Percentiles rank a stretch among this genome's conserved stretches.
Evolutionary conservation across 2,797 vertebrate genomes (phyloP).

Genomic region (Botia almorhae): DNA sequence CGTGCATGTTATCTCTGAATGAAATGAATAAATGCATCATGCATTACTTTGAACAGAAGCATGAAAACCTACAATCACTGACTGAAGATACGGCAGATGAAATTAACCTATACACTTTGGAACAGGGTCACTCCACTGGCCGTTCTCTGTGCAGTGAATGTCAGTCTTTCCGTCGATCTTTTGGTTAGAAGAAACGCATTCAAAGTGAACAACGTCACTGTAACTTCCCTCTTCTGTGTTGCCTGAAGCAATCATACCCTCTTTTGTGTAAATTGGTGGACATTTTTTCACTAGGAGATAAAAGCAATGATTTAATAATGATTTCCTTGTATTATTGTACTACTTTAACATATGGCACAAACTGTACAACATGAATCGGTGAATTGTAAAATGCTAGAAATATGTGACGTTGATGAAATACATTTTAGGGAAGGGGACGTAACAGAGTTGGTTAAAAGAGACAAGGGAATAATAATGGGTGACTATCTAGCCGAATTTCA

Average conservation of each 20-base stretch:
- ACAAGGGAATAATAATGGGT: too few species aligned
- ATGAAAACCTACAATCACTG: conserved; percentile 17
- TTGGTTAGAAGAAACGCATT: conserved; percentile 50
- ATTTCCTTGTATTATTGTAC: background rate
- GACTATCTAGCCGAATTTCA: too few species aligned
- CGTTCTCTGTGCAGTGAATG: conserved; percentile 69
- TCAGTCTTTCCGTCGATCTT: conserved; percentile 28
- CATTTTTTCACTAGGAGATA: conserved; percentile 66
- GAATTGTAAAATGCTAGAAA: too few species aligned
- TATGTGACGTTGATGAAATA: too few species aligned
- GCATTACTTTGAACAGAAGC: background rate
- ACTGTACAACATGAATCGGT: too few species aligned
- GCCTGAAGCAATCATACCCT: conserved; percentile 58
- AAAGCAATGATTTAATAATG: background rate
- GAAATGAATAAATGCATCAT: conserved; percentile 1
- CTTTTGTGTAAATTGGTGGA: conserved; percentile 27
- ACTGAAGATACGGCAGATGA: background rate
- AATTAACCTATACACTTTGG: conserved; percentile 71
- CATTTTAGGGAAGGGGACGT: too few species aligned
- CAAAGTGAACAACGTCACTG: conserved; percentile 71
- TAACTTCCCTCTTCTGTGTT: conserved; percentile 65
- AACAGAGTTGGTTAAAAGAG: too few species aligned
- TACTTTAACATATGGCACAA: too few species aligned
- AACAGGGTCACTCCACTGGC: conserved; percentile 51
- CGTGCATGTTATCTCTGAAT: conserved; percentile 63